Evolutionary conservation across 2,888 invertebrate genomes (phyloP).

Genomic region (Pristionchus exspectatus): DNA sequence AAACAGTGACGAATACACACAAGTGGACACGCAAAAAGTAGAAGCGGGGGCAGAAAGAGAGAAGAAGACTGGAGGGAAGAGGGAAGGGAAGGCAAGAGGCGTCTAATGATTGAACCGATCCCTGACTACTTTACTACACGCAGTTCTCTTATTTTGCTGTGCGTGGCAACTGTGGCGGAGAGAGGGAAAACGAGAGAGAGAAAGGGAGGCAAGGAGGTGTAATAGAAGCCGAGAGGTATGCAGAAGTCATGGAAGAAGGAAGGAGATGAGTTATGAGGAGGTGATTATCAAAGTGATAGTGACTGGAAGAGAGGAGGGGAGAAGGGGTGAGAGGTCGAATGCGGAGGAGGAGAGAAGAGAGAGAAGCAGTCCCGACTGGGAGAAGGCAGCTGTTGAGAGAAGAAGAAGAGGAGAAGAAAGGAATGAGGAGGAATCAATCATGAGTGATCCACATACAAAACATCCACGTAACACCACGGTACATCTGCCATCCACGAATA

Average conservation of each 20-base stretch:
- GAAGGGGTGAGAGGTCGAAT: conserved; percentile 38
- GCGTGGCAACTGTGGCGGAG: conserved; percentile 48
- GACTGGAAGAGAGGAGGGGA: background rate
- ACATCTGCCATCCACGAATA: background rate
- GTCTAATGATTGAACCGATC: background rate
- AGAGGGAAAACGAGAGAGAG: background rate
- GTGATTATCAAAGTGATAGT: conserved; percentile 32
- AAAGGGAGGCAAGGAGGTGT: conserved; percentile 10
- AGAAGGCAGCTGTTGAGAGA: conserved; percentile 38
- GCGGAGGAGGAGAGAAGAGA: conserved; percentile 51
- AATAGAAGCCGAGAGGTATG: conserved; percentile 37
- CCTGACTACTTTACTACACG: conserved; percentile 45
- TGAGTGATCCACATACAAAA: conserved; percentile 12
- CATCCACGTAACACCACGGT: background rate
- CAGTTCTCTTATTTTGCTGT: conserved; percentile 48
- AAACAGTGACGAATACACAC: conserved; percentile 38
- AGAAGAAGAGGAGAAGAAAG: conserved; percentile 43
- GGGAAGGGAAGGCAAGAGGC: background rate
- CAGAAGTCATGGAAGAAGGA: conserved; percentile 30
- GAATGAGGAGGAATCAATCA: conserved; percentile 46
- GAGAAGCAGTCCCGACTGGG: conserved; percentile 1
- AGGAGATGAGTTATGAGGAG: conserved; percentile 31
- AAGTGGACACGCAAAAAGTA: conserved; percentile 28
- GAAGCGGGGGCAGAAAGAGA: background rate
- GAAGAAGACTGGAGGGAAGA: background rate